Base-by-base conservation (phyloP, 2,888 invertebrate genomes). In the Liopterus haemorrhoidalis region DNA sequence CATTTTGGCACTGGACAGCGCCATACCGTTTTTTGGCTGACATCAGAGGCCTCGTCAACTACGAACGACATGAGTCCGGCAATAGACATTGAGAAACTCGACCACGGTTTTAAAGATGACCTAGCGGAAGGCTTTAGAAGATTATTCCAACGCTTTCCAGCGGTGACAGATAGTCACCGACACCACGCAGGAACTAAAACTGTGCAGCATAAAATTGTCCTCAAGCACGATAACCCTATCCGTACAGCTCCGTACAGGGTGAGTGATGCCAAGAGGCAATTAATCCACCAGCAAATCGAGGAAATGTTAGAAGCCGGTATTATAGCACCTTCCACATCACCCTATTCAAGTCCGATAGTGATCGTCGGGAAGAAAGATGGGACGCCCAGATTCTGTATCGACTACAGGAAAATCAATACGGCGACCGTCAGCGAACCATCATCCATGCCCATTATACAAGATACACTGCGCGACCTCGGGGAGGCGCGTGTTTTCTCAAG, bases 351-450 rank as follows among this genome's bases (percentile, higher is more conserved):
- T 1, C 44, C 52, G 1, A 49, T 51, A n/a, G 48, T 57, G 3
- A 30, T 57, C 2, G 48, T 54, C 5, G 47, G 41, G 27, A 54
- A 57, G 24, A 55, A 51, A 18, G 52, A 55, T 30, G 55, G 53
- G 1, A 28, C 20, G 8, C 39, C 31, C 9, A 36, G 55, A 2
- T 57, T 57, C 31, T 51, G 52, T 24, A 49, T 53, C 1, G 56
- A 56, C 30, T 57, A 49, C 21, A 51, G 54, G 2, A 41, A 45
- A 16, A 39, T 57, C 24, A 52, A 54, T 47, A 22, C n/a, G 6
- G 6, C 27, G 2, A 52, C 49, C 8, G 30, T 25, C 5, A 46
- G 49, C 27, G 52, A 2, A 19, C 45, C 3, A 53, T 57, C 5
- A 51, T 49, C 2, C 50, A 48, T 1, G 19, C 51, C 0, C 15